Base-by-base conservation (phyloP, 2,797 vertebrate species). In the Streptopelia turtur region DNA sequence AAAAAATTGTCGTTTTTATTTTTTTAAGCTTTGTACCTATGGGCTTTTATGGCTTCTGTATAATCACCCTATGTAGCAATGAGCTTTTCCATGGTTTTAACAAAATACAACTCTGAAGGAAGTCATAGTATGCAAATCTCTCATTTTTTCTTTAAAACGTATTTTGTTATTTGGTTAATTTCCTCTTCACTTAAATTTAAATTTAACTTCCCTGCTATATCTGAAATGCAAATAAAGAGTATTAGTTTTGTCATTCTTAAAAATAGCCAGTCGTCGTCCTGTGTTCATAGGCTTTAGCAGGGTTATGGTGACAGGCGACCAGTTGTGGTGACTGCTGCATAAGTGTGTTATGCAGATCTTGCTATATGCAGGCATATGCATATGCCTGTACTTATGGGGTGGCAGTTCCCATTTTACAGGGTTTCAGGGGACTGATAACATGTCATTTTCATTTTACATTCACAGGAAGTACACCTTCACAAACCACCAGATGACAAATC, bases 101-200 rank as follows among this genome's bases (percentile, higher is more conserved):
- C 56, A 98, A 97, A 33, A 98, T 83, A 8, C 97, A 97, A 75
- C 97, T 97, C 52, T 95, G 97, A 15, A 99, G 92, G 94, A 99
- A 98, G 89, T 97, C 89, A 1, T 87, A 96, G 92, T 98, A 98
- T 2, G 97, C 97, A 70, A 98, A 95, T 7, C 22, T 87, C 24
- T 98, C 97, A 1, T 92, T 97, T 55, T 59, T 59, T 96, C 74
- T 87, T 97, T 37, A 98, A 71, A 89, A 98, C 96, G 0, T 97
- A 98, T 94, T 98, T 98, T 28, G 87, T 55, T 31, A 98, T 96
- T 92, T 96, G 95, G 41, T 98, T 97, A 14, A 97, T 69, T 93
- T 99, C 98, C 52, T 96, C 89, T 69, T 57, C 75, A 27, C 66
- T 98, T 61, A 98, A 45, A 41, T 83, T 82, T 89, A 98, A 90